Percentiles rank a stretch among this genome's conserved stretches.
Evolutionary conservation across 2,113 vertebrate genomes (phyloP).

Genomic region (Oreotragus oreotragus): DNA sequence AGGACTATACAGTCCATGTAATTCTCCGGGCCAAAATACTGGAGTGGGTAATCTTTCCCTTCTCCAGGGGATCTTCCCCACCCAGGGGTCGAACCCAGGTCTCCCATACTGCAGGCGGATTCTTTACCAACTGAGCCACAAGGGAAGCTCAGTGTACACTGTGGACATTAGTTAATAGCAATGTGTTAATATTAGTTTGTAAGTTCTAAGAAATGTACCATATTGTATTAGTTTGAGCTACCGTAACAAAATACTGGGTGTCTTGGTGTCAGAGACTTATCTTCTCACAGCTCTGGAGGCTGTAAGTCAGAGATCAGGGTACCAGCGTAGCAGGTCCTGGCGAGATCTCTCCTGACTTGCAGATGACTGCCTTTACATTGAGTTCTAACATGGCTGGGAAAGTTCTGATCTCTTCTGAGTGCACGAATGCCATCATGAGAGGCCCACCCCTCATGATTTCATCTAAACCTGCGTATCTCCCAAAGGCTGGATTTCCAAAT

Average conservation of each 20-base stretch:
- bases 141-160: background rate
- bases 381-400: background rate
- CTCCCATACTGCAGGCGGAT: fast-evolving
- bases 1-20: background rate
- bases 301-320: background rate
- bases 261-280: background rate
- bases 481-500: background rate
- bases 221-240: background rate
- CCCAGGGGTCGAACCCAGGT: background rate
- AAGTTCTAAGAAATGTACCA: background rate
- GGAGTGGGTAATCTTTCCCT: background rate
- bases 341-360: background rate
- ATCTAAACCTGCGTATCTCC: background rate
- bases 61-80: background rate
- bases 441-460: background rate
- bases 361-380: background rate
- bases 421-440: background rate
- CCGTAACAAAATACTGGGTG: background rate
- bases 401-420: background rate
- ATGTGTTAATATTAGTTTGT: background rate
- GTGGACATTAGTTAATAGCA: background rate
- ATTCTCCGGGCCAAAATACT: background rate
- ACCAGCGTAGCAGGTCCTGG: too few relatives aligned
- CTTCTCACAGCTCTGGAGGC: background rate
- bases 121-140: background rate